A percentile compares a stretch with the other conserved stretches of the same genome.
Evolutionary conservation across 2,113 vertebrate genomes (phyloP).

Genomic region (Struthio camelus): DNA sequence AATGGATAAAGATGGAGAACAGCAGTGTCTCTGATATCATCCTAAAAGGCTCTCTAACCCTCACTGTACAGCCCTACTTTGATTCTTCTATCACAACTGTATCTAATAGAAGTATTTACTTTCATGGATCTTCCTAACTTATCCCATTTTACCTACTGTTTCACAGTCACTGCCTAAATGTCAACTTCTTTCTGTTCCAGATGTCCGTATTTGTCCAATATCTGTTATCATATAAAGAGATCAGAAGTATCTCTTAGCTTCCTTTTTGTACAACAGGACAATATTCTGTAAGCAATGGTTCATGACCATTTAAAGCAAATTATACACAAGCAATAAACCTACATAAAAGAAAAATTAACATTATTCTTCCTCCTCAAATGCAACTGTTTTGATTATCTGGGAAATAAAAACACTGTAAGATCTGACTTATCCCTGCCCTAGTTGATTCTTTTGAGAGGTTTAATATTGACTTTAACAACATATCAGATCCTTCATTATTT

Average conservation of each 20-base stretch:
- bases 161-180: background rate
- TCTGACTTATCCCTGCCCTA: background rate
- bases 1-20: conserved; percentile 52
- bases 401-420: background rate
- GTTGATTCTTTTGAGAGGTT: background rate
- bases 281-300: background rate
- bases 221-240: background rate
- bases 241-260: background rate
- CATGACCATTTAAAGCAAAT: background rate
- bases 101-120: conserved; percentile 21
- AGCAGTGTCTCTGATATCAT: conserved; percentile 12
- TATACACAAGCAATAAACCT: background rate
- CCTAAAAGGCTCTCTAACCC: conserved; percentile 17
- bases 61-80: background rate
- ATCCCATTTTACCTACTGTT: background rate
- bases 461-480: background rate
- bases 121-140: background rate
- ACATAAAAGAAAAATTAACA: background rate
- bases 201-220: background rate
- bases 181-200: background rate
- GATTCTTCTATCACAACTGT: conserved; percentile 25
- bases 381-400: background rate
- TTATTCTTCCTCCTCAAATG: background rate
- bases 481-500: rapidly evolving
- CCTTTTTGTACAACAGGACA: background rate